These are phyloP conservation scores for Casuarius casuarius DNA, from an alignment of 2,113 vertebrate genomes.

Conservation along the genomic window DNA sequence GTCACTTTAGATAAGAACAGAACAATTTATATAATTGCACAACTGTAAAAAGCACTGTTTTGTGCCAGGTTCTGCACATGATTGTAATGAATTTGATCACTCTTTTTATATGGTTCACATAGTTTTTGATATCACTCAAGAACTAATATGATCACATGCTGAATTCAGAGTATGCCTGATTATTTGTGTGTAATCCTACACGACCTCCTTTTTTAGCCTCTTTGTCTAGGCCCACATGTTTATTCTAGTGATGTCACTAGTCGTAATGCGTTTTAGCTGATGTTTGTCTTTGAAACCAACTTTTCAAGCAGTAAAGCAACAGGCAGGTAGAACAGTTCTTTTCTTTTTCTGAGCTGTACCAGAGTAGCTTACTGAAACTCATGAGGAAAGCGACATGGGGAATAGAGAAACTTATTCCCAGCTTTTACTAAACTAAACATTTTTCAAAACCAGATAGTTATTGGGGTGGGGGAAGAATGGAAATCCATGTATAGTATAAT, in stretches of 20 bases:
- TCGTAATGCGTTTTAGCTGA: background rate
- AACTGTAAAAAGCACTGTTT: background rate
- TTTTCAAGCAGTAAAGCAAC: background rate
- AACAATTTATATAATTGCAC: background rate
- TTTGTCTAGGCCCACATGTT: background rate
- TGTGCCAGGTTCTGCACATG: accelerated
- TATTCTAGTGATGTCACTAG: background rate
- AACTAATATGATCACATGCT: background rate
- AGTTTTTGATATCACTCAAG: background rate
- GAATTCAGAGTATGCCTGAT: background rate
- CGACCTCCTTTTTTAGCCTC: background rate
- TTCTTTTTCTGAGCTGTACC: background rate
- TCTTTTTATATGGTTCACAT: background rate
- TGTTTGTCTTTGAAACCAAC: background rate
- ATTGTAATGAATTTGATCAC: background rate
- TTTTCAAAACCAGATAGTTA: background rate
- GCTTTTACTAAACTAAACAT: background rate
- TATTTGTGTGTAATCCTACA: background rate
- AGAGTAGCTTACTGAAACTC: background rate
- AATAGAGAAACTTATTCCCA: background rate
- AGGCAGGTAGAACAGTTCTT: background rate
- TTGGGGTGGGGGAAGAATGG: no score
- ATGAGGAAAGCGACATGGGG: background rate
- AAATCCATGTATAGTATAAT: accelerated
- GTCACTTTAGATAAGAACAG: background rate